Conservation (phyloP, 2,113 vertebrate species). For the Motacilla tschutschensis region DNA sequence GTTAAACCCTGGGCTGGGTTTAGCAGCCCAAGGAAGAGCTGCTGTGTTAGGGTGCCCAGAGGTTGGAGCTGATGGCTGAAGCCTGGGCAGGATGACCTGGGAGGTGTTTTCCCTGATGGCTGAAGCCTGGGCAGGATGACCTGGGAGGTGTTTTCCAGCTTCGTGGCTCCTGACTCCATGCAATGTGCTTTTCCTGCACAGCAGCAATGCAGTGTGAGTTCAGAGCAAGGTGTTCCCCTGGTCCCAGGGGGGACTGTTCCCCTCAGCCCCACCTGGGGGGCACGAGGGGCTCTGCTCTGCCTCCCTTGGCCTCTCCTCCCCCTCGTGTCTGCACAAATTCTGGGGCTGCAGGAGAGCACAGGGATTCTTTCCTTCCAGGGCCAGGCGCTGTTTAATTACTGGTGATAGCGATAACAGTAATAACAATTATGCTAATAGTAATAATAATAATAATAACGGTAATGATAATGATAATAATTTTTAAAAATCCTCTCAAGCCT, state of each 20-base stretch:
- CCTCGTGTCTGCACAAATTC: accelerated
- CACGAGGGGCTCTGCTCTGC: background rate
- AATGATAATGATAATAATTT: background rate
- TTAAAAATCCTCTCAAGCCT: background rate
- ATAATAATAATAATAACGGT: background rate
- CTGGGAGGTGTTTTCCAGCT: background rate
- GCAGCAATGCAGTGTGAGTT: accelerated
- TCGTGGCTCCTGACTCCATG: accelerated
- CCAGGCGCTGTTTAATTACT: background rate
- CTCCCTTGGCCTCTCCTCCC: no score
- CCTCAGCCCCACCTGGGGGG: background rate
- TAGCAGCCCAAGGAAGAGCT: accelerated
- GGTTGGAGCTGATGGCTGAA: background rate
- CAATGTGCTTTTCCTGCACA: background rate
- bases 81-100: accelerated
- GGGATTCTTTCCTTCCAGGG: accelerated
- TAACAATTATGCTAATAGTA: background rate
- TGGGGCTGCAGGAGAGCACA: background rate
- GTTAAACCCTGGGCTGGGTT: accelerated
- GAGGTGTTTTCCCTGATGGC: background rate
- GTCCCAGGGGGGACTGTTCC: accelerated
- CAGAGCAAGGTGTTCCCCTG: background rate
- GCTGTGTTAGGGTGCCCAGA: accelerated
- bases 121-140: accelerated
- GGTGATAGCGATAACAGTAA: background rate